Percentiles rank a stretch among this genome's conserved stretches.
Evolutionary conservation across 2,888 invertebrate genomes (phyloP).

Genomic region (Coenonympha glycerion): DNA sequence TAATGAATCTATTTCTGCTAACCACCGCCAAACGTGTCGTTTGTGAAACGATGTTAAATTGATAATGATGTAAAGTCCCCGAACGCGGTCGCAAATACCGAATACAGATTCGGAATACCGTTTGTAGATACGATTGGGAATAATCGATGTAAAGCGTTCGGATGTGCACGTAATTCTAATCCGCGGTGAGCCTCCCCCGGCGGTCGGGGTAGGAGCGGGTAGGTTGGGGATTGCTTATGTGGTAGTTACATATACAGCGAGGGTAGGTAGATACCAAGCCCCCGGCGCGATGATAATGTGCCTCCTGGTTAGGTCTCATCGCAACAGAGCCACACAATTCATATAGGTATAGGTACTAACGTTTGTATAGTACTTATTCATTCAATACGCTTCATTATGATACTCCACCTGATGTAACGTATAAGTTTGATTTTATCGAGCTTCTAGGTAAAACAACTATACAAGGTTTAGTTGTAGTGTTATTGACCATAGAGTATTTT

Average conservation of each 20-base stretch:
- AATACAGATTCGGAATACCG: neutral
- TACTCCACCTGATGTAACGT: too few relatives aligned
- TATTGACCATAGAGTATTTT: too few relatives aligned
- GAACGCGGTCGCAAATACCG: too few relatives aligned
- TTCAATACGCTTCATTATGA: too few relatives aligned
- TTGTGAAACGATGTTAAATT: neutral
- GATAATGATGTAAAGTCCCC: neutral
- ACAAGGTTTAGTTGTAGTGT: too few relatives aligned
- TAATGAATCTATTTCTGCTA: neutral
- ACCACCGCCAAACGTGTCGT: neutral
- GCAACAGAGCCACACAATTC: too few relatives aligned
- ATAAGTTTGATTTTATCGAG: too few relatives aligned
- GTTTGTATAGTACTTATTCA: too few relatives aligned
- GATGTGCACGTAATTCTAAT: constrained; percentile 67
- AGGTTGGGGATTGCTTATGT: constrained; percentile 37
- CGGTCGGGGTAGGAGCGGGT: constrained; percentile 37
- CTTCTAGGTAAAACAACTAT: too few relatives aligned
- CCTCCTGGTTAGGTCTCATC: too few relatives aligned
- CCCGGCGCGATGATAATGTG: too few relatives aligned
- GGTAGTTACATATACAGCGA: constrained; percentile 50
- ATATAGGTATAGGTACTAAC: too few relatives aligned
- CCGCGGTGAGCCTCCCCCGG: constrained; percentile 47
- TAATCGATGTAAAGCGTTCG: constrained; percentile 29
- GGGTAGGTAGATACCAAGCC: constrained; percentile 4
- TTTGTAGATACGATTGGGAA: constrained; percentile 16